Conservation (phyloP, 2,113 vertebrate species). For the Paramormyrops kingsleyae region DNA sequence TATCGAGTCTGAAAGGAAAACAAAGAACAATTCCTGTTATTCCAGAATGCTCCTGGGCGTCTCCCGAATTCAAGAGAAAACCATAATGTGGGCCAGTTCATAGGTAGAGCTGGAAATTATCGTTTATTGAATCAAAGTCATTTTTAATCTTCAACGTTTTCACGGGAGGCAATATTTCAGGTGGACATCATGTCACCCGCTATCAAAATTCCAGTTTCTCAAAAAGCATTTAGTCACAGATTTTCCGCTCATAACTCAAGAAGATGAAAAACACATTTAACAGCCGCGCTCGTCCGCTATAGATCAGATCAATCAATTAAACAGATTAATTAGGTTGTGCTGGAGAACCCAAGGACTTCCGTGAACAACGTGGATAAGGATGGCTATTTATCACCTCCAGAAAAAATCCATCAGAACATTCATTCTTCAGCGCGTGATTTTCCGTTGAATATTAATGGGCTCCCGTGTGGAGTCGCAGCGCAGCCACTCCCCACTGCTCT, state of each 20-base stretch:
- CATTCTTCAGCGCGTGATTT: slow-evolving; percentile 44
- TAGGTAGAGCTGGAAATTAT: slow-evolving; percentile 38
- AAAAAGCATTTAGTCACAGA: slow-evolving; percentile 47
- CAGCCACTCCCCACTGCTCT: background rate
- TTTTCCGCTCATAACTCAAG: slow-evolving; percentile 44
- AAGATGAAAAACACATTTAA: slow-evolving; percentile 60
- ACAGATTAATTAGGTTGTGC: slow-evolving; percentile 61
- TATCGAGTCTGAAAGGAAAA: background rate
- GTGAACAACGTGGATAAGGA: slow-evolving; percentile 35
- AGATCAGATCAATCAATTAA: slow-evolving; percentile 64
- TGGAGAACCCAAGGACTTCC: slow-evolving; percentile 51
- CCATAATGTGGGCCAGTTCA: slow-evolving; percentile 38
- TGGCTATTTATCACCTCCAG: slow-evolving; percentile 52
- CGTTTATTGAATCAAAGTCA: slow-evolving; percentile 48
- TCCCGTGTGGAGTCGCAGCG: background rate
- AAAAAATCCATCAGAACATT: slow-evolving; percentile 42
- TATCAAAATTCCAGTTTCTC: slow-evolving; percentile 58
- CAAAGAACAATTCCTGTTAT: background rate
- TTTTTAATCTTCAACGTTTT: slow-evolving; percentile 45
- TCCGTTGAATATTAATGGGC: slow-evolving; percentile 50
- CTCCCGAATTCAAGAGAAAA: slow-evolving; percentile 38
- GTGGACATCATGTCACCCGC: slow-evolving; percentile 46
- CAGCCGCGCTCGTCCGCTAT: slow-evolving; percentile 46
- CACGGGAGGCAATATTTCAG: slow-evolving; percentile 38
- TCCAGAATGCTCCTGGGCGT: background rate